Evolutionary conservation across 2,888 invertebrate genomes (phyloP).

Genomic region (Netelia virgata): DNA sequence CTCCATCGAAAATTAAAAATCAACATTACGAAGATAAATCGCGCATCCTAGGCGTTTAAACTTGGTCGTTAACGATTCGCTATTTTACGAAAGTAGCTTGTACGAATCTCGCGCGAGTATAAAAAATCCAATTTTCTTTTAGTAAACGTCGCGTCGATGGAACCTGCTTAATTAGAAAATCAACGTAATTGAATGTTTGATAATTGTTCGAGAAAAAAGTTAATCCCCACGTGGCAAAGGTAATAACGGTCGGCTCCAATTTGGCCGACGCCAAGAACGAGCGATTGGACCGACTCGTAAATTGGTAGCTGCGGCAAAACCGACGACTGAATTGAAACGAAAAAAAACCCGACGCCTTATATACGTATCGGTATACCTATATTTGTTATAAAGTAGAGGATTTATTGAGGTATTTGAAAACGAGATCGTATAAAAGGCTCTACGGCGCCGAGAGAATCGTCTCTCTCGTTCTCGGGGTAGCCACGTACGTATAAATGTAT

Average conservation of each 20-base stretch:
- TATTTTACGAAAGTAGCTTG: no score
- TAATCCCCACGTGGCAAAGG: conserved; percentile 3
- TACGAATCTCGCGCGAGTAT: no score
- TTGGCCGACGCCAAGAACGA: conserved; percentile 35
- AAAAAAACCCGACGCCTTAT: conserved; percentile 8
- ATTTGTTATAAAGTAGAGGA: conserved; percentile 41
- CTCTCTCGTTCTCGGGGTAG: conserved; percentile 25
- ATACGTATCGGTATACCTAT: conserved; percentile 7
- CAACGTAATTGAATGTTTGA: not conserved
- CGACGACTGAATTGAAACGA: conserved; percentile 29
- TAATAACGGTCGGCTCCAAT: conserved; percentile 12
- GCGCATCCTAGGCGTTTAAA: no score
- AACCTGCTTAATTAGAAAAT: not conserved
- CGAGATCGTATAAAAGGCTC: conserved; percentile 36
- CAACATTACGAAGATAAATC: no score
- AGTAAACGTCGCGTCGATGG: no score
- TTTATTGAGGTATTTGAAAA: conserved; percentile 58
- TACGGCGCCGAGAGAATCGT: conserved; percentile 27
- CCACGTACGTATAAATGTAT: not conserved
- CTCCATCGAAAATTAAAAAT: no score
- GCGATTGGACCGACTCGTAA: conserved; percentile 43
- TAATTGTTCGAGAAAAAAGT: not conserved
- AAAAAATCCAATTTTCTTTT: no score
- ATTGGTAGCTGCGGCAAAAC: conserved; percentile 45
- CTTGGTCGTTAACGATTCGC: no score